Evolutionary conservation across 2,113 vertebrate species (phyloP), one percentile per base, ranked within the genome.

Genomic region (Panurus biarmicus): DNA sequence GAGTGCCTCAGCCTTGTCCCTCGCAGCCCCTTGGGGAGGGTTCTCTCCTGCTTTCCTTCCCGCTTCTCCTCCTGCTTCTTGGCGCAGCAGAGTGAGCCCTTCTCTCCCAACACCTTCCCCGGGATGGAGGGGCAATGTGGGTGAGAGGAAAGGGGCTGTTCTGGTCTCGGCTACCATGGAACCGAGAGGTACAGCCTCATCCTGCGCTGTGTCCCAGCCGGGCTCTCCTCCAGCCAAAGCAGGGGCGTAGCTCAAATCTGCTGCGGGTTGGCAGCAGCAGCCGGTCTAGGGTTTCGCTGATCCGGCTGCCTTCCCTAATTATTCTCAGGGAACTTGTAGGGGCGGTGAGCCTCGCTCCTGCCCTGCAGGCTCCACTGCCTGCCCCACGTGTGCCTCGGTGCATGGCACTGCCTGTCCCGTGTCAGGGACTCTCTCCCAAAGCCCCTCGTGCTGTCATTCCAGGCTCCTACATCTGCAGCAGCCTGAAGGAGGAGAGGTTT

Each of bases 291-390:
- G 93, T 95, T 97, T 96, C 71, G 19, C 84, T 92, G 94, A 94
- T 95, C 81, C 44, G 53, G 57, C 91, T 95, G 93, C 92, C 80
- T 91, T 79, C 12, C 6, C 79, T 96, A 93, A 97, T 96, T 88
- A 78, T 89, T 97, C 96, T 92, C 91, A 96, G 94, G 70, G 82
- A 94, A 36, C 12, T 85, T 58, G 26, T 40, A 85, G 79, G 83
- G 61, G 28, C 1, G 1, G 70, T 7, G 6, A 91, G 77, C 33
- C 47, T 65, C 12, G 0, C 36, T 92, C 25, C 70, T 47, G 35
- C 66, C 64, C 84, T 3, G 9, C 0, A 0, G 67, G 58, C 80
- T 92, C 54, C 51, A 0, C 48, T 5, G 6, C 51, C 50, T 66
- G 60, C 51, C 45, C 9, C 7, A 2, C 4, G 2, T 75, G 45